A percentile compares a stretch with the other conserved stretches of the same genome.
These are phyloP conservation scores for Drosophila tani DNA, from an alignment of 1,140 invertebrate species.

Conservation along the genomic window DNA sequence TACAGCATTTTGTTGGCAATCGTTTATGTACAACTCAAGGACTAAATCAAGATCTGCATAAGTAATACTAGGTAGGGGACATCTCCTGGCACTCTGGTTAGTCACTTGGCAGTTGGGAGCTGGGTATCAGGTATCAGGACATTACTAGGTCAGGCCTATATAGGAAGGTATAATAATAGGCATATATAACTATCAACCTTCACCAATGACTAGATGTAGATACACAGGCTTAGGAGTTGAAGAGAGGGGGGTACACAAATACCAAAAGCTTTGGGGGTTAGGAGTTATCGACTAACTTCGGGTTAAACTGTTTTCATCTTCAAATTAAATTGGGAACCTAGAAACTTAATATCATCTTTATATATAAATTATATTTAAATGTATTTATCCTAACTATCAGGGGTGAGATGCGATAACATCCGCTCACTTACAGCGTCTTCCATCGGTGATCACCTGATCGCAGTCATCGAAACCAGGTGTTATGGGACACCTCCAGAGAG, in stretches of 20 bases:
- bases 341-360: neutral
- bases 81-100: conserved; percentile 29
- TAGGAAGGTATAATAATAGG: conserved; percentile 3
- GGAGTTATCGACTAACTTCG: conserved; percentile 18
- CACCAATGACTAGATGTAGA: conserved; percentile 19
- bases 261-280: conserved; percentile 29
- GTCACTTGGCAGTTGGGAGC: conserved; percentile 24
- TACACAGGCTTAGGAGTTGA: conserved; percentile 1
- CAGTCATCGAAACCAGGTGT: conserved; percentile 90
- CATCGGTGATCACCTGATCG: conserved; percentile 94
- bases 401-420: neutral
- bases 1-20: conserved; percentile 32
- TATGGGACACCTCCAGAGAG: conserved; percentile 94
- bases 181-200: conserved; percentile 16
- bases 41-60: conserved; percentile 13
- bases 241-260: conserved; percentile 9
- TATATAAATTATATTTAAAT: neutral
- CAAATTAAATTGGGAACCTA: conserved; percentile 8
- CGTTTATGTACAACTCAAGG: conserved; percentile 41
- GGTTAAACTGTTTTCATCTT: neutral
- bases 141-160: neutral
- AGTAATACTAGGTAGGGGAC: neutral
- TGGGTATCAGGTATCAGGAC: conserved; percentile 8
- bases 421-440: conserved; percentile 90
- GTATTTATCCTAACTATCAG: neutral